A percentile compares a stretch with the other conserved stretches of the same genome.
Conservation (phyloP, 37 sponge, comb jelly and placozoan genomes). For the Spongia lamella region DNA sequence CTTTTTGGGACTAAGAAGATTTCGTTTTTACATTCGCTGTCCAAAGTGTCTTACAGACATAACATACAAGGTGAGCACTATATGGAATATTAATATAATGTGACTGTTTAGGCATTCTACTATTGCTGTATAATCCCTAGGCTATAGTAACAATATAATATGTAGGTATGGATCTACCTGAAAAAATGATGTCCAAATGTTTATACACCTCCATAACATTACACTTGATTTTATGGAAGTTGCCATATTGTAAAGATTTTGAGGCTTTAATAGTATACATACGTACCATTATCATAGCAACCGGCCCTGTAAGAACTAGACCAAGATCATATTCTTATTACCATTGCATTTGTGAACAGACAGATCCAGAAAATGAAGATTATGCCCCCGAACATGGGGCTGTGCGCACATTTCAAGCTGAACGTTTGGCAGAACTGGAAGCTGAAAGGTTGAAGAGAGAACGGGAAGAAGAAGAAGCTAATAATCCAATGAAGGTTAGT, state of each 20-base stretch:
- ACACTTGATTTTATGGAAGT: no score
- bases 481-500: constrained; percentile 90
- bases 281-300: no score
- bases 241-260: no score
- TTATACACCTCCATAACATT: no score
- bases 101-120: no score
- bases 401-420: constrained; percentile 91
- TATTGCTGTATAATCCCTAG: background rate
- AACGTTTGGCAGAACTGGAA: constrained; percentile 74
- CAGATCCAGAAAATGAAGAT: constrained; percentile 95
- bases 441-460: constrained; percentile 72
- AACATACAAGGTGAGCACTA: constrained; percentile 70
- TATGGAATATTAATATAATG: background rate
- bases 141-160: background rate
- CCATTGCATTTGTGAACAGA: constrained; percentile 28
- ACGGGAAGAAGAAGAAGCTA: constrained; percentile 92
- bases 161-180: no score
- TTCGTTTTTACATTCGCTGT: constrained; percentile 94
- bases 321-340: no score
- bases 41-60: constrained; percentile 94
- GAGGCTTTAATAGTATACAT: no score
- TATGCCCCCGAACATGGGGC: constrained; percentile 96
- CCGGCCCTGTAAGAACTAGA: no score
- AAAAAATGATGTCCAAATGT: no score
- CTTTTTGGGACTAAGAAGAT: constrained; percentile 89